phyloP scores from a whole-genome alignment of 2,113 vertebrate species.

The Procavia capensis region DNA sequence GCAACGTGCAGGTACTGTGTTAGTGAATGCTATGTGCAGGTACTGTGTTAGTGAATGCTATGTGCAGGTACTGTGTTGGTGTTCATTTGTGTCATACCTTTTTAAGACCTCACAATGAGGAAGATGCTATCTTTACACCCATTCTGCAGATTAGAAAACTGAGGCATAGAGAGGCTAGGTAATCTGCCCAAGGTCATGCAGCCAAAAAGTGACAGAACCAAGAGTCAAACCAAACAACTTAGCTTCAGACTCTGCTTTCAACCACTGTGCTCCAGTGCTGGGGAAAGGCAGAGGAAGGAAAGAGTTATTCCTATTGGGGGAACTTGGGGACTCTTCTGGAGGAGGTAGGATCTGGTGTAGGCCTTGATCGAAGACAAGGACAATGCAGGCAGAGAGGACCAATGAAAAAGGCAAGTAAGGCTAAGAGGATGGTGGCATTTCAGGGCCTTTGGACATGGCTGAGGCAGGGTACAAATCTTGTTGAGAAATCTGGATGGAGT shows the following conservation, averaged over 20 bases:
- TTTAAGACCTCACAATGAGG: neutral
- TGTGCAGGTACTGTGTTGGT: fast-evolving
- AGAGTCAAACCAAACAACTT: neutral
- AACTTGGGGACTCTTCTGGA: neutral
- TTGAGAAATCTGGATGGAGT: neutral
- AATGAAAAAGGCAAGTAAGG: neutral
- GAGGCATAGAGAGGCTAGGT: neutral
- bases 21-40: fast-evolving
- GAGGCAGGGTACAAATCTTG: neutral
- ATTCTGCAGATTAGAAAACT: neutral
- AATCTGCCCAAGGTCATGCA: neutral
- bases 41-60: fast-evolving
- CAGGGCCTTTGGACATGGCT: fast-evolving
- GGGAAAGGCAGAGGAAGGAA: neutral
- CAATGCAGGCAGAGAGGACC: neutral
- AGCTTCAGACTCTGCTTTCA: neutral
- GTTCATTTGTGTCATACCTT: fast-evolving
- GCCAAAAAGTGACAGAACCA: neutral
- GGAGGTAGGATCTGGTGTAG: neutral
- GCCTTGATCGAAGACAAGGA: neutral
- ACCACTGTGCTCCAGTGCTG: neutral
- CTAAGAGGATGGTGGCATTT: fast-evolving
- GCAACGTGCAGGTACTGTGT: neutral
- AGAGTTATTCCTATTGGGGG: fast-evolving
- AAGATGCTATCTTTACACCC: neutral